Evolutionary conservation across 2,888 invertebrate species (phyloP), one percentile per base, ranked within the genome.

Genomic region (Drepanosiphum platanoidis): DNA sequence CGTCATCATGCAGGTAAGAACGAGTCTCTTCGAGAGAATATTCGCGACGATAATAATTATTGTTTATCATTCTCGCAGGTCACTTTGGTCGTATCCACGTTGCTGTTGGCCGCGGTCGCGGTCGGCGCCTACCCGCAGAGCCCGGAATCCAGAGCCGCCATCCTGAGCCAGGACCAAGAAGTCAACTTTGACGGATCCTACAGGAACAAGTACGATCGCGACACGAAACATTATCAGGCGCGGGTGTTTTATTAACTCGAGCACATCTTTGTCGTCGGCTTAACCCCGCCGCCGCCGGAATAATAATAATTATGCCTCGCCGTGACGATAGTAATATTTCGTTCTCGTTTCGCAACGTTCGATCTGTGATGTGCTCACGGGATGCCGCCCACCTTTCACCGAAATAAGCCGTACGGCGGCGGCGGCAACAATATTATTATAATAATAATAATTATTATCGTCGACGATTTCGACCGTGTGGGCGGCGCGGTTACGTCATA

Each of bases 101-200:
- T 84, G 39, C 8, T 84, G 30, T 77, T 89, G 64, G 89, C 89
- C 42, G 86, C 89, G 30, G 86, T n/a, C n/a, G n/a, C 88, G 66
- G 52, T 88, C 32, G 89, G 88, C 30, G 88, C 88, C 22, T 89
- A 88, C 34, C 88, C 87, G n/a, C 87, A 86, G 88, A 89, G 88
- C 70, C 87, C 84, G n/a, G 81, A 83, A 71, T 80, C 87, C 36
- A 79, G 30, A 11, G 87, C 87, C 64, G 87, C 86, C 61, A 88
- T 88, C 72, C 34, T 88, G 52, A 86, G 61, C 58, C 87, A 88
- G 82, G 86, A 86, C 9, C 78, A 86, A 36, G 87, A 87, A 66
- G 87, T 87, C 36, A 88, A 87, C 84, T 82, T 83, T 34, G 88
- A 88, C 74, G 88, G 88, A 84, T 86, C 87, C 30, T 88, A 87